These are phyloP conservation scores for Notarius lentiginosus DNA, from an alignment of 2,113 vertebrate species.

Conservation along the genomic window DNA sequence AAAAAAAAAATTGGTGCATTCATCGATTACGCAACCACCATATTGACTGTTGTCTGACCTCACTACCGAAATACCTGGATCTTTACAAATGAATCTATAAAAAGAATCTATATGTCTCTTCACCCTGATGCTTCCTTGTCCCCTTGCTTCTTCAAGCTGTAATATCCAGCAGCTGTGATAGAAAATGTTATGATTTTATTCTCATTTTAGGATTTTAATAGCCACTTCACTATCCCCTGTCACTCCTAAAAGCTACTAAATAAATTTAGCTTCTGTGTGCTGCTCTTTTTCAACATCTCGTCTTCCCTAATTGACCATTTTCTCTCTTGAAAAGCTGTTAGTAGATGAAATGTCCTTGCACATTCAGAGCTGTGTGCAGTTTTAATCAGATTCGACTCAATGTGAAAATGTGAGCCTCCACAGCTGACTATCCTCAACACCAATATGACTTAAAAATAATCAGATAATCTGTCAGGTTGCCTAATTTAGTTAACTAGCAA, in stretches of 20 bases:
- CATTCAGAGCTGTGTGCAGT: neutral
- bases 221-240: neutral
- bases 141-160: neutral
- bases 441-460: neutral
- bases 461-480: neutral
- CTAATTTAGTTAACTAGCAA: neutral
- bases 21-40: no score
- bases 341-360: neutral
- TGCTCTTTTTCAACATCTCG: neutral
- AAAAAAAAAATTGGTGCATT: no score
- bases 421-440: neutral
- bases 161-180: neutral
- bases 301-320: neutral
- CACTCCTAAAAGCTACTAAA: neutral
- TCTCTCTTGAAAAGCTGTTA: neutral
- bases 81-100: no score
- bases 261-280: neutral
- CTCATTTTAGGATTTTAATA: constrained; percentile 17
- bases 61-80: no score
- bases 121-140: neutral
- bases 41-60: no score
- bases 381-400: neutral
- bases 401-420: neutral
- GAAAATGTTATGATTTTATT: neutral
- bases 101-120: neutral